Conservation (phyloP, 2,888 invertebrate genomes). For the Lasioglossum pauxillum region DNA sequence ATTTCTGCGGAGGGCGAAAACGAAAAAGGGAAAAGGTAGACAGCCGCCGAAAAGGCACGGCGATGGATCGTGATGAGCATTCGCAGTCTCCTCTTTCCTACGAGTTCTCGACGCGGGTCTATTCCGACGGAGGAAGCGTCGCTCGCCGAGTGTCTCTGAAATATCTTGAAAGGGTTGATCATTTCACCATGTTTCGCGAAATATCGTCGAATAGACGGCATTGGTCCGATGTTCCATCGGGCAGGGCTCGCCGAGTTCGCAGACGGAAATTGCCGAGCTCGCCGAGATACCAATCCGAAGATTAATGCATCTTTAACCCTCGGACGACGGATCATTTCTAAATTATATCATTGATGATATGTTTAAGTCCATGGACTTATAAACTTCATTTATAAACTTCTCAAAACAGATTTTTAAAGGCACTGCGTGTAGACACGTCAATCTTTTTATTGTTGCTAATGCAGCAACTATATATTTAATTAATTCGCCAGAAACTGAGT, state of each 20-base stretch:
- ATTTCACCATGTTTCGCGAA: not conserved
- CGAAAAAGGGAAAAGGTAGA: not conserved
- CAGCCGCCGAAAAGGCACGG: not conserved
- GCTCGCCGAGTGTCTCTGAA: not conserved
- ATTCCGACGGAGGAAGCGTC: not conserved
- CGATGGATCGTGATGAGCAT: conserved; percentile 1
- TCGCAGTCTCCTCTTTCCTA: not conserved
- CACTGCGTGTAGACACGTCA: too few species aligned
- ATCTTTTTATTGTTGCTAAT: too few species aligned
- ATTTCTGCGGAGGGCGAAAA: not conserved
- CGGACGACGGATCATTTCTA: too few species aligned
- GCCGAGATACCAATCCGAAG: not conserved
- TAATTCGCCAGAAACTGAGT: too few species aligned
- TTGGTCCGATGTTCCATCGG: not conserved
- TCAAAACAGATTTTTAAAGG: too few species aligned
- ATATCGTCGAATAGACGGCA: not conserved
- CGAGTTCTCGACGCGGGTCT: not conserved
- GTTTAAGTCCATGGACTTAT: too few species aligned
- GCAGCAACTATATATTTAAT: too few species aligned
- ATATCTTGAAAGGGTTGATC: not conserved
- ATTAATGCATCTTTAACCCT: not conserved
- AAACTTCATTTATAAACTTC: too few species aligned
- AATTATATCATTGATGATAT: too few species aligned
- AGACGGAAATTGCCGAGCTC: not conserved
- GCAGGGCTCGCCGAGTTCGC: not conserved